These are phyloP conservation scores for Hucho hucho DNA, from an alignment of 2,113 vertebrate species.

Conservation along the genomic window DNA sequence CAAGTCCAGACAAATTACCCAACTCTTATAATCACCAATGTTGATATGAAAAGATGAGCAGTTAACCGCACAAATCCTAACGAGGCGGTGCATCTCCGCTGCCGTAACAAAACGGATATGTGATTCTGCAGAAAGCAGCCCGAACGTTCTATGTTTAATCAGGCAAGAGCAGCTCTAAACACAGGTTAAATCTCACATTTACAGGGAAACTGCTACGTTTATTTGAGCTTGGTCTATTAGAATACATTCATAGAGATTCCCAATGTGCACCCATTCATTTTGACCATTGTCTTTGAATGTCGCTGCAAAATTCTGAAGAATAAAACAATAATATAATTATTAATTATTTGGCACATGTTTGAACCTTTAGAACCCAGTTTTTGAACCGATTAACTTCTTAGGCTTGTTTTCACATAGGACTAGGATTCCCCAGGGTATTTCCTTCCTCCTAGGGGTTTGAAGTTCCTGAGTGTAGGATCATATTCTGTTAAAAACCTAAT, in stretches of 20 bases:
- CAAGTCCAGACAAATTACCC: background rate
- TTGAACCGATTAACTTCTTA: too few relatives aligned
- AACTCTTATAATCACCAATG: background rate
- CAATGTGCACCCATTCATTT: too few relatives aligned
- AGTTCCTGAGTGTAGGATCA: background rate
- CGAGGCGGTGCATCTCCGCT: background rate
- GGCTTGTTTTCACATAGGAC: background rate
- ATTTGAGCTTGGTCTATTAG: too few relatives aligned
- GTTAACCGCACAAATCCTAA: background rate
- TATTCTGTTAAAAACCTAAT: background rate
- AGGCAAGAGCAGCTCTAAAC: background rate
- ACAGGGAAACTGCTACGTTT: too few relatives aligned
- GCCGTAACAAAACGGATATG: constrained; percentile 5
- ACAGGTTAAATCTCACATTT: too few relatives aligned
- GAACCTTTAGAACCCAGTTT: too few relatives aligned
- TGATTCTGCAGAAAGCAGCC: constrained; percentile 25
- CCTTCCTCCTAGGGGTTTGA: background rate
- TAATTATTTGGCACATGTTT: too few relatives aligned
- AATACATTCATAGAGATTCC: too few relatives aligned
- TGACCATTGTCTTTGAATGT: too few relatives aligned
- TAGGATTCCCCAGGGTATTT: background rate
- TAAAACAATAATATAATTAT: too few relatives aligned
- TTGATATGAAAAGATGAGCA: background rate
- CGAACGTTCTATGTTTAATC: constrained; percentile 23
- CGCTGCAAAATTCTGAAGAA: too few relatives aligned